Conservation (phyloP, 2,797 vertebrate genomes). For the Lepilemur ruficaudatus region DNA sequence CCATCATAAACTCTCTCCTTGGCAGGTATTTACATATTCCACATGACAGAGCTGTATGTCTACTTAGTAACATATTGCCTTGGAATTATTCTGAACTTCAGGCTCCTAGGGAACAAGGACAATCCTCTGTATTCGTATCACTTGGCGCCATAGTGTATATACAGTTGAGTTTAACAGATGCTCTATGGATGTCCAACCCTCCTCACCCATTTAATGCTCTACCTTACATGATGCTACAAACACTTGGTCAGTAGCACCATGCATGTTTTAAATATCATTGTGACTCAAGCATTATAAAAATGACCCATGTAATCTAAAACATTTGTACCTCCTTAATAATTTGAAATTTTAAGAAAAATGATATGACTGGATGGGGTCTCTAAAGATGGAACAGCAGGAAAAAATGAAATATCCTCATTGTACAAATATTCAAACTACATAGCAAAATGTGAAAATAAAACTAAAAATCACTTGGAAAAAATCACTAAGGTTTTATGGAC, state of each 20-base stretch:
- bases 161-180: not conserved
- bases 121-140: not conserved
- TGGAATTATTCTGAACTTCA: constrained; percentile 1
- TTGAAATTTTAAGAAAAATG: not conserved
- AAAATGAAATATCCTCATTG: not conserved
- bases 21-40: not conserved
- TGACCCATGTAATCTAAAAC: not conserved
- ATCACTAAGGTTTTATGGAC: not conserved
- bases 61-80: not conserved
- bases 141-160: not conserved
- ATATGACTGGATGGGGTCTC: not conserved
- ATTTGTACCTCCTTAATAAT: not conserved
- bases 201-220: not conserved
- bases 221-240: not conserved
- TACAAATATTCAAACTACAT: not conserved
- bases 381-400: not conserved
- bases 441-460: constrained; percentile 22
- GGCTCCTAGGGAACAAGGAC: not conserved
- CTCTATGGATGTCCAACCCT: not conserved
- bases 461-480: constrained; percentile 30
- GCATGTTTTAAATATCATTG: not conserved
- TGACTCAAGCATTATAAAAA: not conserved
- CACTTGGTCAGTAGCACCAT: not conserved
- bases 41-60: not conserved
- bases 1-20: not conserved